Percentiles rank a stretch among this genome's conserved stretches.
Evolutionary conservation across 2,113 vertebrate genomes (phyloP).

Genomic region (Menura novaehollandiae): DNA sequence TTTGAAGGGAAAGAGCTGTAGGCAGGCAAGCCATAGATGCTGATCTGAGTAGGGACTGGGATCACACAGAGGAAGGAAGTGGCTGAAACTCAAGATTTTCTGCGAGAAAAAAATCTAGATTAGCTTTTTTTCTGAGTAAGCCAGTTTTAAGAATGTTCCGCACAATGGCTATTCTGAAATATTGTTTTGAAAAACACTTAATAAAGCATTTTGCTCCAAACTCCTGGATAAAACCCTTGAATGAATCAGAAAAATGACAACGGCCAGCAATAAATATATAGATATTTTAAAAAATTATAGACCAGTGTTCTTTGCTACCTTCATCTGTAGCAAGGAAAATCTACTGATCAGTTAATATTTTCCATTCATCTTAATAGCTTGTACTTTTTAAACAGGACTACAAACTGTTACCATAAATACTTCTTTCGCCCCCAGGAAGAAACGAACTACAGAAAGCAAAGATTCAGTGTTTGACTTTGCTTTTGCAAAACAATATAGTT

Average conservation of each 20-base stretch:
- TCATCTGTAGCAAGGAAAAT: background rate
- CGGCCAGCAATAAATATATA: background rate
- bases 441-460: slow-evolving; percentile 16
- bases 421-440: background rate
- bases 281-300: background rate
- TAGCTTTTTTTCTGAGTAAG: background rate
- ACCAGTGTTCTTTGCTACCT: background rate
- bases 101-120: background rate
- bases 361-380: background rate
- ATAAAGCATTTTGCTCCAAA: background rate
- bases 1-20: background rate
- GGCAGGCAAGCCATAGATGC: background rate
- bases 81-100: background rate
- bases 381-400: background rate
- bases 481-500: slow-evolving; percentile 31
- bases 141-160: background rate
- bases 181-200: background rate
- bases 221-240: background rate
- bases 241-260: background rate
- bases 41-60: background rate
- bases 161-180: background rate
- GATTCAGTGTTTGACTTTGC: slow-evolving; percentile 5
- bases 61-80: background rate
- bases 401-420: background rate
- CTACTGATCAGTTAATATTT: background rate